Conservation (phyloP, 30 jellyfish, hydroid and myxozoan species). For the Rhopilema esculentum region DNA sequence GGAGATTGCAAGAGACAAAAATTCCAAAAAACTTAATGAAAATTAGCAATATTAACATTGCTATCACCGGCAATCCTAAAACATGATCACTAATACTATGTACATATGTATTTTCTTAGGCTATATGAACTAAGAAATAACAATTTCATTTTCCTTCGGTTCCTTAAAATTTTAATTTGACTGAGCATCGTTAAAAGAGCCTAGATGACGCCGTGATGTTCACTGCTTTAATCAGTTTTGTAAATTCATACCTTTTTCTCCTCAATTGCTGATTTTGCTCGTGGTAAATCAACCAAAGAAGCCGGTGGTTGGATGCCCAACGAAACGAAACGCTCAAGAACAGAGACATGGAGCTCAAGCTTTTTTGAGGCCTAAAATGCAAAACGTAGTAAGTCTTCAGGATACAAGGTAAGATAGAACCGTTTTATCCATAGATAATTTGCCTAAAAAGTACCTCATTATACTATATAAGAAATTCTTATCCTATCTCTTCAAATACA, state of each 20-base stretch:
- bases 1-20: too few relatives aligned
- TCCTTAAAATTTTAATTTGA: too few relatives aligned
- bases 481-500: too few relatives aligned
- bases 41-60: too few relatives aligned
- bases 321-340: constrained; percentile 40
- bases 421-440: too few relatives aligned
- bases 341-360: constrained; percentile 41
- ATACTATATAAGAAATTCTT: too few relatives aligned
- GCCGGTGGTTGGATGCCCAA: constrained; percentile 46
- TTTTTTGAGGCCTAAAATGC: constrained; percentile 27
- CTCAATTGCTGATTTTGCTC: constrained; percentile 15
- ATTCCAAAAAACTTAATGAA: too few relatives aligned
- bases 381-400: background rate
- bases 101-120: too few relatives aligned
- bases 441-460: too few relatives aligned
- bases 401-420: background rate
- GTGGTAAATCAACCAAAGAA: constrained; percentile 29
- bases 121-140: background rate
- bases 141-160: background rate
- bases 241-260: constrained; percentile 22
- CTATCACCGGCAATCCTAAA: too few relatives aligned
- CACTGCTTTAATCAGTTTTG: background rate
- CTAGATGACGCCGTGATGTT: background rate
- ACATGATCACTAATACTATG: too few relatives aligned
- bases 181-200: background rate